These are phyloP conservation scores for Tetrapedia diversipes DNA, from an alignment of 2,888 invertebrate species.

Conservation along the genomic window DNA sequence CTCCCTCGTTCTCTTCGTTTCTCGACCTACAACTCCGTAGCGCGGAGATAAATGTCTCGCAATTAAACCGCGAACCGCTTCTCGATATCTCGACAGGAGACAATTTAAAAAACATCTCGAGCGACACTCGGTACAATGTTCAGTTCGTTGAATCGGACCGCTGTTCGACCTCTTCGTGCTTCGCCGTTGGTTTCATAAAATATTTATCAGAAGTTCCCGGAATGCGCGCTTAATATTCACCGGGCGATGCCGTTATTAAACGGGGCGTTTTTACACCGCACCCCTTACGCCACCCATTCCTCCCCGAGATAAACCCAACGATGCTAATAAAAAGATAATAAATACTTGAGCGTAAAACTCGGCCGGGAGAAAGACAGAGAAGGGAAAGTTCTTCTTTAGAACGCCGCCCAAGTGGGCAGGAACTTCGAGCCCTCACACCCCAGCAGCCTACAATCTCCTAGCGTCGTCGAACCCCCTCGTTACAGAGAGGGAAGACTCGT, in stretches of 20 bases:
- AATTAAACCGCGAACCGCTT: conserved; percentile 48
- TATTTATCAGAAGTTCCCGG: conserved; percentile 28
- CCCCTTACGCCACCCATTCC: not conserved
- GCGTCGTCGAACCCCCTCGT: conserved; percentile 20
- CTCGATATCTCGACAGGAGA: conserved; percentile 1
- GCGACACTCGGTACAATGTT: not conserved
- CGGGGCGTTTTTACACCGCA: conserved; percentile 33
- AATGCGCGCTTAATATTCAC: conserved; percentile 32
- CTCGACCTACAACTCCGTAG: conserved; percentile 53
- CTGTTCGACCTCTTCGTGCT: not conserved
- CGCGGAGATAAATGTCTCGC: conserved; percentile 65
- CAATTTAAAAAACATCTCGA: conserved; percentile 14
- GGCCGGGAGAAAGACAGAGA: conserved; percentile 6
- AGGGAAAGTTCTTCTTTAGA: conserved; percentile 33
- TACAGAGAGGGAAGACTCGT: conserved; percentile 18
- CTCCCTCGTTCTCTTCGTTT: conserved; percentile 35
- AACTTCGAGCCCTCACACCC: conserved; percentile 17
- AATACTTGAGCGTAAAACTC: conserved; percentile 57
- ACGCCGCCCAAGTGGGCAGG: not conserved
- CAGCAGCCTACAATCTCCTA: conserved; percentile 38
- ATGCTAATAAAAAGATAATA: conserved; percentile 60
- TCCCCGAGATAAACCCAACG: conserved; percentile 23
- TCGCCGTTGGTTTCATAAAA: conserved; percentile 11
- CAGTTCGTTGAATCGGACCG: conserved; percentile 17
- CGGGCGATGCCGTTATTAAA: conserved; percentile 43